These are phyloP conservation scores for Polydrusus tereticollis DNA, from an alignment of 2,888 invertebrate species.

Conservation along the genomic window DNA sequence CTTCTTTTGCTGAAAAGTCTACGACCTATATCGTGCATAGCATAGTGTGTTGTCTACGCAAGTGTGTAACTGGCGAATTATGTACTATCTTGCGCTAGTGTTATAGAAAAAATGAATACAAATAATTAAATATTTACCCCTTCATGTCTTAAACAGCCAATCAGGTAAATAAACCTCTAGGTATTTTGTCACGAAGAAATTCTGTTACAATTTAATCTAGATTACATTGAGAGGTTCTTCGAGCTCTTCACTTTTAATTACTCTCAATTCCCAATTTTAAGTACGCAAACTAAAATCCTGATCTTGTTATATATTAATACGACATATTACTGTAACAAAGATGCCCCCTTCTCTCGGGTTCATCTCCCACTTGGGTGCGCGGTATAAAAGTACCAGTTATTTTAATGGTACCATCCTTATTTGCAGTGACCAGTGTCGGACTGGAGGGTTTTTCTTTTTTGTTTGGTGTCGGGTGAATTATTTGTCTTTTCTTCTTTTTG, in stretches of 20 bases:
- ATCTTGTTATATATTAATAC: conserved; percentile 58
- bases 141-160: too few species aligned
- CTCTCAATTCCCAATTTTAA: conserved; percentile 21
- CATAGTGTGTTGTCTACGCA: too few species aligned
- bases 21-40: too few species aligned
- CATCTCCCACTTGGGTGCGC: conserved; percentile 61
- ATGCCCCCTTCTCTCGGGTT: conserved; percentile 58
- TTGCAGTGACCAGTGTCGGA: conserved; percentile 58
- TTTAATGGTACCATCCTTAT: conserved; percentile 63
- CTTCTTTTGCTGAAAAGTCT: too few species aligned
- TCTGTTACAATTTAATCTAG: too few species aligned
- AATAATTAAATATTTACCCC: too few species aligned
- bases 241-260: not conserved
- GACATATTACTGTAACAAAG: conserved; percentile 60
- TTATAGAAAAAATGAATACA: too few species aligned
- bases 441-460: conserved; percentile 55
- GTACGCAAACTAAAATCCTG: not conserved
- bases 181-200: too few species aligned
- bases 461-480: conserved; percentile 51
- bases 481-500: conserved; percentile 33
- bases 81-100: too few species aligned
- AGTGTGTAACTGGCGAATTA: too few species aligned
- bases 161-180: too few species aligned
- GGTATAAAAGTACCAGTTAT: conserved; percentile 64
- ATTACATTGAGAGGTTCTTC: too few species aligned